phyloP scores from a whole-genome alignment of 2,888 invertebrate genomes.

The Eristalinus sepulchralis region DNA sequence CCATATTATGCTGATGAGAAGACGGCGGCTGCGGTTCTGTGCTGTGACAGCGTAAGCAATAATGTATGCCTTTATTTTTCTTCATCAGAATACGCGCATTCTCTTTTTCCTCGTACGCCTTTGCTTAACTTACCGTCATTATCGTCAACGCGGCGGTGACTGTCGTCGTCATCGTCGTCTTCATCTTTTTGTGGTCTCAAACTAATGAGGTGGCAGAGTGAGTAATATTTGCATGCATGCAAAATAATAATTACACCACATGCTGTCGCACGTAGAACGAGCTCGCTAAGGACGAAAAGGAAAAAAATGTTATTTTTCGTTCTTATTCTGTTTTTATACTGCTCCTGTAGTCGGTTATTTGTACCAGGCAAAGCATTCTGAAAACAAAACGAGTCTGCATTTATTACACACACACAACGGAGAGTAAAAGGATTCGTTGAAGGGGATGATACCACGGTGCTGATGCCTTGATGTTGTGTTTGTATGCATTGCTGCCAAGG shows the following conservation, averaged over 20 bases:
- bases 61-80: slow-evolving; percentile 18
- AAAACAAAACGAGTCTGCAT: slow-evolving; percentile 60
- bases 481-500: slow-evolving; percentile 66
- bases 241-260: slow-evolving; percentile 67
- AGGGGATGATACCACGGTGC: neutral
- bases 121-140: slow-evolving; percentile 39
- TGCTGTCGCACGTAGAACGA: slow-evolving; percentile 47
- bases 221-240: slow-evolving; percentile 66
- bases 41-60: slow-evolving; percentile 13
- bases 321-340: slow-evolving; percentile 21
- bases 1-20: slow-evolving; percentile 37
- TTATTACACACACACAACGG: slow-evolving; percentile 42
- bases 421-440: slow-evolving; percentile 15
- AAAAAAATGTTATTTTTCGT: slow-evolving; percentile 42
- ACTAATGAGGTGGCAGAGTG: slow-evolving; percentile 70
- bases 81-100: neutral
- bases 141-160: slow-evolving; percentile 16
- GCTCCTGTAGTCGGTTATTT: slow-evolving; percentile 41
- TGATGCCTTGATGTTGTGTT: slow-evolving; percentile 11
- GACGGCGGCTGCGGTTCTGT: neutral
- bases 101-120: slow-evolving; percentile 3
- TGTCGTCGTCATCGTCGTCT: slow-evolving; percentile 25
- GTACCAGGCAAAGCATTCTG: slow-evolving; percentile 49
- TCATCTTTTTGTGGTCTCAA: slow-evolving; percentile 53
- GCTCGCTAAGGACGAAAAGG: slow-evolving; percentile 45